Evolutionary conservation across 2,113 vertebrate species (phyloP), one percentile per base, ranked within the genome.

Genomic region (Leuciscus idus): DNA sequence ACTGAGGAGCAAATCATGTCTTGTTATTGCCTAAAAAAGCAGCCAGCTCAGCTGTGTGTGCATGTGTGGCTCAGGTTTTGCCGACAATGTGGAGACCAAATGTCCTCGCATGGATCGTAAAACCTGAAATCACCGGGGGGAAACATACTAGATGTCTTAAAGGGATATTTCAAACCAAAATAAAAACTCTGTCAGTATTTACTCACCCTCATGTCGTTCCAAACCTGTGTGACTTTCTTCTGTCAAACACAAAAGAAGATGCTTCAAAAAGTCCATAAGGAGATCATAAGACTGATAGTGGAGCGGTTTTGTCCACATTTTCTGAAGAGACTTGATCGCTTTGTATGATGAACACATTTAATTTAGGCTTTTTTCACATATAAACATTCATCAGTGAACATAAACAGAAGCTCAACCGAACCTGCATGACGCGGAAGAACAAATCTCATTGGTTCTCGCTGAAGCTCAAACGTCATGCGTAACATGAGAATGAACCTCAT

Each of bases 1-100:
- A 82, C 62, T 50, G 43, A 68, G 61, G 46, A 82, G 80, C 43
- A 82, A 82, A 82, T 68, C 80, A 68, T 68, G 80, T 68, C 62
- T 66, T 82, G 61, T 82, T 82, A 82, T 23, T 82, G 62, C 43
- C 19, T 50, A 82, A 82, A 81, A 68, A 82, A 30, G 75, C 48
- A 36, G 59, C 43, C 36, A 26, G 36, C 26, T 50, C 73, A 66
- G 72, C 55, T 50, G 30, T 76, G 82, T 73, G 46, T 23, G 75
- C 36, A 46, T 36, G 72, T 62, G 82, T 75, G 39, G 50, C 75
- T 77, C 50, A 77, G 75, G 26, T 33, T 55, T 77, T 73, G 70
- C 19, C 1, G 70, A 73, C 36, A 43, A n/a, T 33, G 13, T 52
- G 9, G 75, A 28, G 50, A 77, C 75, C 75, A 30, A 77, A 77